Conservation (phyloP, 2,888 invertebrate genomes). For the Sphinx pinastri region DNA sequence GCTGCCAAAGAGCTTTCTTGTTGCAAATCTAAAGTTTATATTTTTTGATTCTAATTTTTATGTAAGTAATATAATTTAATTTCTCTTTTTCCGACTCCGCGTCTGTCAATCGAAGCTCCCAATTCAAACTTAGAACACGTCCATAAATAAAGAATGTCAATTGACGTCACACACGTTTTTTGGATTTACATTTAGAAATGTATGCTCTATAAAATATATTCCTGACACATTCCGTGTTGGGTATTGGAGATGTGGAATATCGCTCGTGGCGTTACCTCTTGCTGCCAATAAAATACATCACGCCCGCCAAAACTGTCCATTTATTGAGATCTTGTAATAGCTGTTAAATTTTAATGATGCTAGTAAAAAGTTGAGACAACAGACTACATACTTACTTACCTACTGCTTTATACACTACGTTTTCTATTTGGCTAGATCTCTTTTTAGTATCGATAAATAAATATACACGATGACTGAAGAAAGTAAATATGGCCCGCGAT, state of each 20-base stretch:
- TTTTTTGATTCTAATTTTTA: no score
- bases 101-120: no score
- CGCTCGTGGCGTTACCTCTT: neutral
- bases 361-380: neutral
- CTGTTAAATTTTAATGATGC: neutral
- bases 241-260: neutral
- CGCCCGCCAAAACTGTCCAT: conserved; percentile 28
- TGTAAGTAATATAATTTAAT: no score
- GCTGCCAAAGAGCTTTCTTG: neutral
- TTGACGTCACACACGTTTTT: conserved; percentile 17
- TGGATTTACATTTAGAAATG: conserved; percentile 8
- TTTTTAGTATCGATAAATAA: no score
- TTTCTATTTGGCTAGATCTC: no score
- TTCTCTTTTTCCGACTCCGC: no score
- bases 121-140: neutral
- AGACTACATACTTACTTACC: neutral
- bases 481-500: no score
- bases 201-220: conserved; percentile 22
- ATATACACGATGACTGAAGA: no score
- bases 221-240: conserved; percentile 5
- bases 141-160: conserved; percentile 11
- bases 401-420: no score
- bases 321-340: neutral
- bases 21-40: no score
- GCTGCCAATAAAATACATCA: conserved; percentile 25